phyloP scores from a whole-genome alignment of 2,888 invertebrate genomes.

The Saturnia japonica region DNA sequence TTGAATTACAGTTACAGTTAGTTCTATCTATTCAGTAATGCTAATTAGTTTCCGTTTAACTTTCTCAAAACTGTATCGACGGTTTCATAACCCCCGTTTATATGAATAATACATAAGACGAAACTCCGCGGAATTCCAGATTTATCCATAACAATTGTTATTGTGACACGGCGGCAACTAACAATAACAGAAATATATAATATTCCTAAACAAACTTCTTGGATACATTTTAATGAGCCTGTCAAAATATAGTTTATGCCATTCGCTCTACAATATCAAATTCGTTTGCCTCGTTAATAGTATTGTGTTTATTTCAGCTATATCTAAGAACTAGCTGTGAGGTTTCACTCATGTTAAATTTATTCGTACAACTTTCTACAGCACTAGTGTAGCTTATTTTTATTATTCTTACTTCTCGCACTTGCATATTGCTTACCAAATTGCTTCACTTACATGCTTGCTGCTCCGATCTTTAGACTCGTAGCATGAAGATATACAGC shows the following conservation, averaged over 20 bases:
- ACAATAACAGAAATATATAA: neutral
- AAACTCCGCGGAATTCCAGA: conserved; percentile 44
- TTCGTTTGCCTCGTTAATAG: neutral
- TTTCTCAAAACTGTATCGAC: conserved; percentile 36
- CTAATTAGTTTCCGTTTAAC: conserved; percentile 25
- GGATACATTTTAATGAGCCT: conserved; percentile 10
- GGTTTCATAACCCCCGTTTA: conserved; percentile 41
- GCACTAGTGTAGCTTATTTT: too few relatives aligned
- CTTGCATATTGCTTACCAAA: too few relatives aligned
- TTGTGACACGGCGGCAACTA: conserved; percentile 8
- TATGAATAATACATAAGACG: conserved; percentile 49
- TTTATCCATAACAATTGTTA: conserved; percentile 40
- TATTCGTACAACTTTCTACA: neutral
- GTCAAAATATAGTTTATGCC: neutral
- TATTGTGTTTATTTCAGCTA: neutral
- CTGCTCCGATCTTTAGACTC: too few relatives aligned
- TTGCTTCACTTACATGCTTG: too few relatives aligned
- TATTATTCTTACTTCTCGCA: too few relatives aligned
- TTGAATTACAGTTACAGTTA: neutral
- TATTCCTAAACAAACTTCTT: conserved; percentile 1
- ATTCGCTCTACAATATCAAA: neutral
- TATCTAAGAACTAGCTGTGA: neutral
- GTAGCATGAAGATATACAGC: too few relatives aligned
- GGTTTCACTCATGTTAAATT: neutral
- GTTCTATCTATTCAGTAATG: conserved; percentile 18